Conservation (phyloP, 1,140 invertebrate species). For the Pomacea maculata region DNA sequence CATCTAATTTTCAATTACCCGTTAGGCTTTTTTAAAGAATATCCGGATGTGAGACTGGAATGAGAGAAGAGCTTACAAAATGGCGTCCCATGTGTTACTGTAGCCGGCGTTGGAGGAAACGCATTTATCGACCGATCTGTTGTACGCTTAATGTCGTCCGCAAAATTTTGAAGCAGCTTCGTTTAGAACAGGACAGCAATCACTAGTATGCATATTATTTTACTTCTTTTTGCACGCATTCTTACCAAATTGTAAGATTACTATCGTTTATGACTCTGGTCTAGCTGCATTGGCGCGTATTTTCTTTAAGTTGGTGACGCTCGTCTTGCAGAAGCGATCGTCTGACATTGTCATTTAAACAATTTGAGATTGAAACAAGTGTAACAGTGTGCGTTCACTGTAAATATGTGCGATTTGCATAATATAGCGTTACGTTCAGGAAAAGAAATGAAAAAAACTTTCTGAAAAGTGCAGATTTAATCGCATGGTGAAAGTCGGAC, state of each 20-base stretch:
- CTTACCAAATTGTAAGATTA: background rate
- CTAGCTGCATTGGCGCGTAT: conserved; percentile 21
- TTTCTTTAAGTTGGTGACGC: conserved; percentile 19
- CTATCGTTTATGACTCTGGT: too few species aligned
- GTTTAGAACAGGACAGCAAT: background rate
- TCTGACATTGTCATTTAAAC: too few species aligned
- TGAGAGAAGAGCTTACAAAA: conserved; percentile 18
- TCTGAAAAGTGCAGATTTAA: too few species aligned
- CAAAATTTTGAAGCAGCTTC: conserved; percentile 8
- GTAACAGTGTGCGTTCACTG: too few species aligned
- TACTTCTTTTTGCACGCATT: conserved; percentile 1
- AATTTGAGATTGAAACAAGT: too few species aligned
- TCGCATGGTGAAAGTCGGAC: too few species aligned
- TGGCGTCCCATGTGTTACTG: conserved; percentile 24
- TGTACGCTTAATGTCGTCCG: conserved; percentile 2
- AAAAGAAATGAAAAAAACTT: too few species aligned
- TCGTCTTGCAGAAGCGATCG: background rate
- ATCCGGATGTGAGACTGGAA: too few species aligned
- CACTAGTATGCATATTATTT: background rate
- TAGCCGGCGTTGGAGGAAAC: conserved; percentile 26
- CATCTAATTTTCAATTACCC: too few species aligned
- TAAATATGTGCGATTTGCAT: too few species aligned
- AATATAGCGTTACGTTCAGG: too few species aligned
- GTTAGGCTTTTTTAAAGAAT: too few species aligned
- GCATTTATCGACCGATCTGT: conserved; percentile 26